These are phyloP conservation scores for Ceratina japonica DNA, from an alignment of 1,140 invertebrate species.

Conservation along the genomic window DNA sequence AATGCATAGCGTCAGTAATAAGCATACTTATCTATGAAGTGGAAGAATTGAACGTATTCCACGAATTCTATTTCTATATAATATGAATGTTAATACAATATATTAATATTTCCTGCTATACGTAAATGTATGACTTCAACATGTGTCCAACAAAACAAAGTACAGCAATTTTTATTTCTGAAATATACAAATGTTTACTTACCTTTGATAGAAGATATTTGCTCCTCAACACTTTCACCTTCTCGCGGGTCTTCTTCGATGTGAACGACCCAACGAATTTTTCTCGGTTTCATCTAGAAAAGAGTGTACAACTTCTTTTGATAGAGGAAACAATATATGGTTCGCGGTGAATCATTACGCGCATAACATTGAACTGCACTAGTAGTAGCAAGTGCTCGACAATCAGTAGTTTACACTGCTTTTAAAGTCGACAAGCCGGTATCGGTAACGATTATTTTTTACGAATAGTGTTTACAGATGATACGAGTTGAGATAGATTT, in stretches of 20 bases:
- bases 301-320: not conserved
- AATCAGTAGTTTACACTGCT: constrained; percentile 42
- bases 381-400: not conserved
- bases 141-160: too few relatives aligned
- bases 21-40: constrained; percentile 6
- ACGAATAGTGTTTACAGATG: constrained; percentile 48
- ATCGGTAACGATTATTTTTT: constrained; percentile 60
- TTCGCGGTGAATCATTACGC: not conserved
- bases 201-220: constrained; percentile 81
- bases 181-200: constrained; percentile 8
- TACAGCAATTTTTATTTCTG: not conserved
- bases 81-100: not conserved
- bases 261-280: constrained; percentile 80
- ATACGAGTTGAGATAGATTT: constrained; percentile 33
- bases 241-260: constrained; percentile 75
- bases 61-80: not conserved
- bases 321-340: not conserved
- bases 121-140: not conserved
- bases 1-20: constrained; percentile 9
- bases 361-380: constrained; percentile 37
- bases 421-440: constrained; percentile 45
- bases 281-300: constrained; percentile 69
- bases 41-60: constrained; percentile 16
- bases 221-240: constrained; percentile 77
- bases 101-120: not conserved